Base-by-base conservation (phyloP, 2,113 vertebrate species). In the Myrmecophaga tridactyla region DNA sequence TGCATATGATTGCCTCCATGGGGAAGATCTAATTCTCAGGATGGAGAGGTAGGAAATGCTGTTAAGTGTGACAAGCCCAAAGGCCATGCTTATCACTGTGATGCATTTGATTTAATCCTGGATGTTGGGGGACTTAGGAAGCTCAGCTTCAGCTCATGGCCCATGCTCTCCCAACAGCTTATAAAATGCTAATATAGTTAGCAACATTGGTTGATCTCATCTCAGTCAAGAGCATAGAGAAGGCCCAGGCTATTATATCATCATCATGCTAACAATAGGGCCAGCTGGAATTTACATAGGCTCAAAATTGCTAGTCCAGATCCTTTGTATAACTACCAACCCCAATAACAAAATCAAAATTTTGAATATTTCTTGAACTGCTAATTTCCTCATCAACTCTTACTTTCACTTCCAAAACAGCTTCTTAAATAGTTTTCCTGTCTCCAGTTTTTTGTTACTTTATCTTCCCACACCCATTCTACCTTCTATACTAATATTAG, bases 41-140 rank as follows among this genome's bases (percentile, higher is more conserved):
- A 96, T 72, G 81, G 87, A 94, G 76, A 92, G 91, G 92, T 92
- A 92, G 90, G 90, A 96, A 97, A 97, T 97, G 77, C 96, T 96
- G 96, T 96, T 97, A 97, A 97, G 96, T 95, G 96, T 97, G 96
- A 96, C 97, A 95, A 97, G 92, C 97, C 96, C 94, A 94, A 97
- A 95, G 95, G 96, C 97, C 96, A 92, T 94, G 94, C 95, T 95
- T 94, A 97, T 97, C 90, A 92, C 88, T 86, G 85, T 0, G 96
- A 97, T 97, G 96, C 94, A 81, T 96, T 96, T 96, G 94, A 97
- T 96, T 96, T 97, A 97, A 97, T 97, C 96, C 96, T 92, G 96
- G 85, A 83, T 95, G 90, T 96, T 85, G 94, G 53, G 67, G 67
- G 88, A 94, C 85, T 96, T 97, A 97, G 95, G 82, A 95, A 96